A percentile compares a stretch with the other conserved stretches of the same genome.
Evolutionary conservation across 2,888 invertebrate species (phyloP).

Genomic region (Diloba caeruleocephala): DNA sequence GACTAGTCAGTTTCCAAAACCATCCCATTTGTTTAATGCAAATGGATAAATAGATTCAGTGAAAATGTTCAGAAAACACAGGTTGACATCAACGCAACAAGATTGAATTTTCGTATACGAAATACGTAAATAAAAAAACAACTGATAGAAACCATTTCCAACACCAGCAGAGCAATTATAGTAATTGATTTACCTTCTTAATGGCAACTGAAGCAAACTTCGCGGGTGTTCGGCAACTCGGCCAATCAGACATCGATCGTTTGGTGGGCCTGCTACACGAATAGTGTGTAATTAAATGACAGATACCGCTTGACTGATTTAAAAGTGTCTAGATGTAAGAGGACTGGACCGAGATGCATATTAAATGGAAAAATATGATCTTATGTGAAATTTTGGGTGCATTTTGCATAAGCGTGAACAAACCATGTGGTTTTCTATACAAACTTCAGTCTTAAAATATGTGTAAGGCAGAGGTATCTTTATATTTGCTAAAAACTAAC

Average conservation of each 20-base stretch:
- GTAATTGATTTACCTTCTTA: conserved; percentile 59
- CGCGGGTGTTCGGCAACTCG: conserved; percentile 36
- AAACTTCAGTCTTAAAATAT: too few species aligned
- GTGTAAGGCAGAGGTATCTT: too few species aligned
- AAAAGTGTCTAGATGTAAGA: too few species aligned
- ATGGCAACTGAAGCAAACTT: conserved; percentile 52
- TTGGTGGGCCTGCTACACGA: conserved; percentile 4
- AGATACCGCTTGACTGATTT: neutral
- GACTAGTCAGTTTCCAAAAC: neutral
- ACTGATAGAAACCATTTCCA: conserved; percentile 32
- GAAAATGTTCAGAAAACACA: neutral
- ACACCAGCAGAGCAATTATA: conserved; percentile 48
- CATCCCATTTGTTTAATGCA: conserved; percentile 1
- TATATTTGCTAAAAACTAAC: too few species aligned
- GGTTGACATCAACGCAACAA: neutral
- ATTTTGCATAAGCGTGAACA: too few species aligned
- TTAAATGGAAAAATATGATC: too few species aligned
- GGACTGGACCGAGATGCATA: too few species aligned
- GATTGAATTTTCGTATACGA: conserved; percentile 4
- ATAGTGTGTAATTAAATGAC: conserved; percentile 17
- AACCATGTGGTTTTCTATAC: too few species aligned
- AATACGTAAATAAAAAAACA: conserved; percentile 26
- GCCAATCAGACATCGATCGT: conserved; percentile 30
- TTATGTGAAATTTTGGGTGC: too few species aligned
- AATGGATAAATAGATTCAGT: neutral